phyloP scores from a whole-genome alignment of 64 coral and sea anemone genomes.

The Montipora cactus region DNA sequence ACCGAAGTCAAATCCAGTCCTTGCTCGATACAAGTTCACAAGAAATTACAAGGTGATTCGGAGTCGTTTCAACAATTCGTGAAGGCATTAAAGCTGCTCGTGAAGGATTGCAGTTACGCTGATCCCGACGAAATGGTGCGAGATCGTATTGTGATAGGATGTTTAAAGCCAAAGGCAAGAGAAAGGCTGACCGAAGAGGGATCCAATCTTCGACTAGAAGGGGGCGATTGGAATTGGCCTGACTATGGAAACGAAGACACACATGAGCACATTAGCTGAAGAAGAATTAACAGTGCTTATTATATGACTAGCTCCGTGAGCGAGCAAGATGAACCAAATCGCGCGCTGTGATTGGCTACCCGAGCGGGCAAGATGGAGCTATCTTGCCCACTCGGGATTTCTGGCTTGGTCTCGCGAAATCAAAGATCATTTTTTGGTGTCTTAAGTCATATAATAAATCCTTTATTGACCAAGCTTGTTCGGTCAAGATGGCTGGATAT shows the following conservation, averaged over 20 bases:
- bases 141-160: slow-evolving; percentile 57
- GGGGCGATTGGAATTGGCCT: neutral
- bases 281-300: neutral
- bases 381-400: no score
- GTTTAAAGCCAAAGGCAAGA: slow-evolving; percentile 1
- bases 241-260: slow-evolving; percentile 13
- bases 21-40: slow-evolving; percentile 56
- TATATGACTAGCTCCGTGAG: no score
- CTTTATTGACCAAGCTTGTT: no score
- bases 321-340: no score
- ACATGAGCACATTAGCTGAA: slow-evolving; percentile 2
- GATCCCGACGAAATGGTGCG: slow-evolving; percentile 53
- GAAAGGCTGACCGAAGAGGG: slow-evolving; percentile 49
- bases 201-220: slow-evolving; percentile 24
- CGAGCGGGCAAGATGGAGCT: no score
- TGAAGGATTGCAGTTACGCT: neutral
- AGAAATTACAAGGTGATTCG: slow-evolving; percentile 43
- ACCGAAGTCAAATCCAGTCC: neutral
- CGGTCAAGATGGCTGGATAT: no score
- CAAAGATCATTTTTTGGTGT: no score
- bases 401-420: no score
- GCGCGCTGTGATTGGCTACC: no score
- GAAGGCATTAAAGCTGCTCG: no score
- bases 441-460: no score
- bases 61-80: slow-evolving; percentile 4